phyloP scores from a whole-genome alignment of 1,140 invertebrate genomes.

The Brachionus calyciflorus region DNA sequence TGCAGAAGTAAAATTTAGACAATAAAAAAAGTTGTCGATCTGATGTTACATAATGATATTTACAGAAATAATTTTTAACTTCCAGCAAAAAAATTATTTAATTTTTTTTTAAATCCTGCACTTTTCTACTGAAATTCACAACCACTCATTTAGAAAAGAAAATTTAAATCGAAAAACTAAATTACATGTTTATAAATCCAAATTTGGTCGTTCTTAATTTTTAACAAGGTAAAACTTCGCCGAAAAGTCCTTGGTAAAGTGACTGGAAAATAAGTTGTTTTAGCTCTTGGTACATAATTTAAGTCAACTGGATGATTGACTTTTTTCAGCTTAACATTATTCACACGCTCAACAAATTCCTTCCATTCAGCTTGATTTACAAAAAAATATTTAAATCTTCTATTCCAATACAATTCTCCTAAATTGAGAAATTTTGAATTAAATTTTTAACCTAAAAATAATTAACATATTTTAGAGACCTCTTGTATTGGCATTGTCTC shows the following conservation, averaged over 20 bases:
- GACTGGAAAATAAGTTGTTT: conserved; percentile 34
- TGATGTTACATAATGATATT: too few relatives aligned
- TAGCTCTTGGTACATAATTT: not conserved
- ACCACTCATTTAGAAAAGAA: too few relatives aligned
- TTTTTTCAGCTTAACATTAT: not conserved
- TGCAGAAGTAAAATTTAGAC: too few relatives aligned
- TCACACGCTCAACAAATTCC: not conserved
- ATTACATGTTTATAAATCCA: conserved; percentile 40
- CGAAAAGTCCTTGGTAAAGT: conserved; percentile 29
- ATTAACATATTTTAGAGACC: not conserved
- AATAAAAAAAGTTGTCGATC: too few relatives aligned
- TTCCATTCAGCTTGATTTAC: conserved; percentile 17
- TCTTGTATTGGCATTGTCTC: not conserved
- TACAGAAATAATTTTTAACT: too few relatives aligned
- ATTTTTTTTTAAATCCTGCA: too few relatives aligned
- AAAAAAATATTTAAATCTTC: conserved; percentile 11
- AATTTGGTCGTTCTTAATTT: conserved; percentile 41
- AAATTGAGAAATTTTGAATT: not conserved
- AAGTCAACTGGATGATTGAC: conserved; percentile 7
- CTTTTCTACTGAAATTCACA: too few relatives aligned
- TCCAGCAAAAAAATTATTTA: too few relatives aligned
- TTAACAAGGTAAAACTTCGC: conserved; percentile 16
- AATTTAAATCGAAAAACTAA: too few relatives aligned
- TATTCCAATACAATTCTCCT: conserved; percentile 23
- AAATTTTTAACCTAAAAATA: not conserved